Base-by-base conservation (phyloP, 2,888 invertebrate species). In the Atethmia centrago region DNA sequence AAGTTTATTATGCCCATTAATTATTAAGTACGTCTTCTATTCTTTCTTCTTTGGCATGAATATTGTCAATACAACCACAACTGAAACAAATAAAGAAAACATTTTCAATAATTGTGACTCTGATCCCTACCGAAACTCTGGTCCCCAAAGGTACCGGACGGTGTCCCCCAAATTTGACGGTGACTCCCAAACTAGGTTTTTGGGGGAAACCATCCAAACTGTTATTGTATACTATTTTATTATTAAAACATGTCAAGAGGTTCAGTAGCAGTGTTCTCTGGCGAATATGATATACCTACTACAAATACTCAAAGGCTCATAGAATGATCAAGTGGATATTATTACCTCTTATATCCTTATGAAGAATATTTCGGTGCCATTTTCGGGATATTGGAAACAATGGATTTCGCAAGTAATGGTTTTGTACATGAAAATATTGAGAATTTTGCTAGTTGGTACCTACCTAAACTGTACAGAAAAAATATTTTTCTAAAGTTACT, bases 41-140 rank as follows among this genome's bases (percentile, higher is more conserved):
- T 76, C 65, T 71, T 87, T 87, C 62, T 85, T 87, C 68, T 82
- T 88, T 51, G 89, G 88, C 63, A 86, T 66, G 47, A 89, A 86
- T 40, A 88, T 19, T 8, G 80, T 66, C n/a, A 88, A 21, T 3
- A 83, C 8, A 7, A 88, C 79, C 8, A 89, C 80, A 76, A 71
- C 85, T 85, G 85, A 16, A 84, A 85, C 71, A 74, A 79, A 59
- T 45, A 63, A 45, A 66, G 7, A 55, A 40, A 9, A 7, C 0
- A 25, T 25, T 59, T 21, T 47, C 5, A 47, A 47, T 49, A n/a
- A n/a, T 1, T 28, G 4, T 0, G 9, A 28, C 4, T 14, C 21
- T 5, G 14, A 28, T 28, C 62, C 9, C 14, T 9, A 28, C 8
- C 9, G 4, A 1, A 62, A 42, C 7, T 19, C 3, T 25, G 19